Evolutionary conservation across 2,113 vertebrate species (phyloP).

Genomic region (Oncorhynchus tshawytscha): DNA sequence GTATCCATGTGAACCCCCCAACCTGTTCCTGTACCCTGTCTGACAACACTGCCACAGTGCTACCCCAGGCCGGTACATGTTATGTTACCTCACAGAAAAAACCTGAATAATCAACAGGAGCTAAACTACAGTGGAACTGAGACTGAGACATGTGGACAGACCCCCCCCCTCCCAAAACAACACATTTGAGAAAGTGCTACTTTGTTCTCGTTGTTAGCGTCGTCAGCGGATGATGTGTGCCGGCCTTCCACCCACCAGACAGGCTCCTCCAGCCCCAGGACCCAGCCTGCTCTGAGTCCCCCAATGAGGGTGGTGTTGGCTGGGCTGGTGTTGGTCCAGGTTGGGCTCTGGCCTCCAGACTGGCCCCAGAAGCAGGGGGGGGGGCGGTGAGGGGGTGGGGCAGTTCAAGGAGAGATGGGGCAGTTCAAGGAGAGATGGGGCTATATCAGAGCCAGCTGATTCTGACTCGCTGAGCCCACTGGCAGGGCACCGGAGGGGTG

Average conservation of each 20-base stretch:
- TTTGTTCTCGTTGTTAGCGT: conserved; percentile 60
- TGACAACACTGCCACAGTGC: background rate
- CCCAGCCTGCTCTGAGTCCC: conserved; percentile 14
- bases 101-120: conserved; percentile 56
- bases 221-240: conserved; percentile 53
- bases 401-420: conserved; percentile 37
- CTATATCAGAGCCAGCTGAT: conserved; percentile 40
- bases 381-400: conserved; percentile 54
- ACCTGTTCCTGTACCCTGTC: conserved; percentile 22
- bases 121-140: conserved; percentile 55
- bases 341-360: conserved; percentile 39
- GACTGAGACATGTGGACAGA: conserved; percentile 29
- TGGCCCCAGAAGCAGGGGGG: conserved; percentile 37
- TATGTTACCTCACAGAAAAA: conserved; percentile 11
- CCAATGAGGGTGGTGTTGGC: conserved; percentile 25
- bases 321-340: conserved; percentile 30
- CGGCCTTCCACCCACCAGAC: conserved; percentile 52
- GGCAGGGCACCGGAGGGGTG: background rate
- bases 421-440: conserved; percentile 40
- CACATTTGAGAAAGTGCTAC: conserved; percentile 67
- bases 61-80: conserved; percentile 34
- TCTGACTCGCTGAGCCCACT: conserved; percentile 23
- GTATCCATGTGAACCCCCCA: background rate
- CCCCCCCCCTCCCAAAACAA: background rate
- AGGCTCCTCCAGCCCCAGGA: conserved; percentile 28